A percentile compares a stretch with the other conserved stretches of the same genome.
phyloP scores from a whole-genome alignment of 2,113 vertebrate genomes.

The Helogale parvula region DNA sequence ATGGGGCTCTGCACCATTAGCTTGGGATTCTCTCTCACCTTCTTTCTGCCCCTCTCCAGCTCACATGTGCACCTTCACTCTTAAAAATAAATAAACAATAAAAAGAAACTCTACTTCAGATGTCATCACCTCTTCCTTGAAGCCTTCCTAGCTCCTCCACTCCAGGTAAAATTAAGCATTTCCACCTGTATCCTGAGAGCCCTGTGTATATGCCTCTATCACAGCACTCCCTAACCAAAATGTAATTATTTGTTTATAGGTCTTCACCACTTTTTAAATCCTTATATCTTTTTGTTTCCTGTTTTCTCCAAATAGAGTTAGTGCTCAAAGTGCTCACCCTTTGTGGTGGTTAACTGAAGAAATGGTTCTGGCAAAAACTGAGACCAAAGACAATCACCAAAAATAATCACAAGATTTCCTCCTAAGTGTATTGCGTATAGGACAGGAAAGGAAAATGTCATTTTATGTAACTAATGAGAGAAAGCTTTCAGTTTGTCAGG shows the following conservation, averaged over 20 bases:
- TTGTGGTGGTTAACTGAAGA: background rate
- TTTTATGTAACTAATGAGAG: slow-evolving; percentile 29
- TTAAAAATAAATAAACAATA: no score
- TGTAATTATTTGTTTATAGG: background rate
- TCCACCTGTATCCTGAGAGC: background rate
- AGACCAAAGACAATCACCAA: background rate
- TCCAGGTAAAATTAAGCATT: background rate
- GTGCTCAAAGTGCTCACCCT: background rate
- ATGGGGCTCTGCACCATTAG: no score
- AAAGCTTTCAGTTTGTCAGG: slow-evolving; percentile 37
- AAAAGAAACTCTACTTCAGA: background rate
- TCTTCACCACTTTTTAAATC: background rate
- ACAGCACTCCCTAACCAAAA: background rate
- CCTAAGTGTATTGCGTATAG: background rate
- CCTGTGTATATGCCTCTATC: background rate
- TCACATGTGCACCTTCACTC: no score
- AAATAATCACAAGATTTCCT: slow-evolving; percentile 23
- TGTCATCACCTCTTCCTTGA: background rate
- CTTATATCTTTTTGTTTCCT: background rate
- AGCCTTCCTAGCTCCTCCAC: background rate
- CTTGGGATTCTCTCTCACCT: no score
- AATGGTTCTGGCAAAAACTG: background rate
- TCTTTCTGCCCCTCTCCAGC: no score
- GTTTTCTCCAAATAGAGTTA: background rate
- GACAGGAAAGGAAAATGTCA: slow-evolving; percentile 15